A percentile compares a stretch with the other conserved stretches of the same genome.
Conservation (phyloP, 1,140 invertebrate genomes). For the Dinoponera quadriceps region DNA sequence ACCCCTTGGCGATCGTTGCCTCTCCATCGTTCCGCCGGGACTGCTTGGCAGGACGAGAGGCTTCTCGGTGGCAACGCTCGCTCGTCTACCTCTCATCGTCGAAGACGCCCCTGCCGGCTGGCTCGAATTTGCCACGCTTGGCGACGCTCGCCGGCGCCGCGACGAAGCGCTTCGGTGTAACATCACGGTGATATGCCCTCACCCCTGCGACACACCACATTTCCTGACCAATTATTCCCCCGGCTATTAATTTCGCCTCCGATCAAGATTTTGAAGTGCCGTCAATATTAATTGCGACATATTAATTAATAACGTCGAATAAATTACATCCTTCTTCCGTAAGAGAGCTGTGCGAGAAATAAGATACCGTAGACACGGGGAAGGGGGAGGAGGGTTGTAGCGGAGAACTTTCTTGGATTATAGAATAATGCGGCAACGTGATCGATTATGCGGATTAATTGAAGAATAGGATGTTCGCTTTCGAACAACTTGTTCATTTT, state of each 20-base stretch:
- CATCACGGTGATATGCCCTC: slow-evolving; percentile 84
- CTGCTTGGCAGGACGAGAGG: slow-evolving; percentile 75
- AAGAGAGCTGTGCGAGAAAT: too few species aligned
- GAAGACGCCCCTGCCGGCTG: slow-evolving; percentile 81
- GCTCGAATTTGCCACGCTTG: slow-evolving; percentile 88
- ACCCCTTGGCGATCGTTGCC: slow-evolving; percentile 83
- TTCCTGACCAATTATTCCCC: not conserved
- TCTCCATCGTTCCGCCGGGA: slow-evolving; percentile 74
- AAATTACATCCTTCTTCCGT: too few species aligned
- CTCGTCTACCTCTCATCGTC: slow-evolving; percentile 75
- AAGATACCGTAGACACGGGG: too few species aligned
- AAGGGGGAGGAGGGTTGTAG: too few species aligned
- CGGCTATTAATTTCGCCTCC: not conserved
- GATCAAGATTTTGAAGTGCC: too few species aligned
- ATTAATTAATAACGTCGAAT: too few species aligned
- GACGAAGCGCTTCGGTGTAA: slow-evolving; percentile 89
- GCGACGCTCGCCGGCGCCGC: slow-evolving; percentile 88
- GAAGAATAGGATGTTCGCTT: not conserved
- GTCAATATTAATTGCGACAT: too few species aligned
- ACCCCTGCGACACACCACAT: slow-evolving; percentile 64
- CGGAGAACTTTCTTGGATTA: too few species aligned
- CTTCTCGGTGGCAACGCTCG: slow-evolving; percentile 81
- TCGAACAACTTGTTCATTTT: not conserved
- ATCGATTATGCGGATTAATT: not conserved
- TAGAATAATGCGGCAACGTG: not conserved